phyloP scores from a whole-genome alignment of 2,113 vertebrate genomes.

The Gnathonemus echidnorhynchus region DNA sequence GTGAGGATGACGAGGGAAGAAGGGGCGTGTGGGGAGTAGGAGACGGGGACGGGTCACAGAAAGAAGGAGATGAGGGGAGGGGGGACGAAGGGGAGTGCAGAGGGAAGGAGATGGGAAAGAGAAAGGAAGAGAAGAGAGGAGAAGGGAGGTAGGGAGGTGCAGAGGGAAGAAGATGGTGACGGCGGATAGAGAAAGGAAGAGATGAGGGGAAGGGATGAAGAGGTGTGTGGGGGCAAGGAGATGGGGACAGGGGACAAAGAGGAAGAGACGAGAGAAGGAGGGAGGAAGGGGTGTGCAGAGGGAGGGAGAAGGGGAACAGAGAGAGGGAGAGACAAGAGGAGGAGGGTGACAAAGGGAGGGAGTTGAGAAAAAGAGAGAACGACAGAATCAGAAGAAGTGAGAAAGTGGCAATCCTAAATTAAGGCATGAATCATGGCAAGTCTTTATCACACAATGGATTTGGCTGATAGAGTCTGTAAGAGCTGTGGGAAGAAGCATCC shows the following conservation, averaged over 20 bases:
- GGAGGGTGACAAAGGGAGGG: not conserved
- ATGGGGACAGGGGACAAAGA: not conserved
- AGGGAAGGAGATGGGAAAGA: not conserved
- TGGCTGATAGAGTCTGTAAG: conserved; percentile 6
- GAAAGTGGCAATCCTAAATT: conserved; percentile 12
- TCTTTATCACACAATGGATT: conserved; percentile 23
- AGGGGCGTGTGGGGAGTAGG: not conserved
- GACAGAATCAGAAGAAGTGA: not conserved
- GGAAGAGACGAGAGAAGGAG: not conserved
- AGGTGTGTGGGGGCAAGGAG: too few relatives aligned
- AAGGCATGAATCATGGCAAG: conserved; percentile 1
- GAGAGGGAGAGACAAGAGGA: not conserved
- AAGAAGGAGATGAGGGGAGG: not conserved
- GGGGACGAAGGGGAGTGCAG: not conserved
- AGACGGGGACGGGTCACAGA: not conserved
- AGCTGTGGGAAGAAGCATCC: not conserved
- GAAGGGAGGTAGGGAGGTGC: not conserved
- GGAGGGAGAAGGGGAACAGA: not conserved
- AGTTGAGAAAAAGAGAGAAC: not conserved
- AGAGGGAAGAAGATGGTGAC: not conserved
- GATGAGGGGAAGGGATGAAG: not conserved
- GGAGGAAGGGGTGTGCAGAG: not conserved
- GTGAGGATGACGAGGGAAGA: not conserved
- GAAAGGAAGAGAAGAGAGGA: not conserved
- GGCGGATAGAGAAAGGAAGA: not conserved